These are phyloP conservation scores for Celastrina argiolus DNA, from an alignment of 2,888 invertebrate species.

Conservation along the genomic window DNA sequence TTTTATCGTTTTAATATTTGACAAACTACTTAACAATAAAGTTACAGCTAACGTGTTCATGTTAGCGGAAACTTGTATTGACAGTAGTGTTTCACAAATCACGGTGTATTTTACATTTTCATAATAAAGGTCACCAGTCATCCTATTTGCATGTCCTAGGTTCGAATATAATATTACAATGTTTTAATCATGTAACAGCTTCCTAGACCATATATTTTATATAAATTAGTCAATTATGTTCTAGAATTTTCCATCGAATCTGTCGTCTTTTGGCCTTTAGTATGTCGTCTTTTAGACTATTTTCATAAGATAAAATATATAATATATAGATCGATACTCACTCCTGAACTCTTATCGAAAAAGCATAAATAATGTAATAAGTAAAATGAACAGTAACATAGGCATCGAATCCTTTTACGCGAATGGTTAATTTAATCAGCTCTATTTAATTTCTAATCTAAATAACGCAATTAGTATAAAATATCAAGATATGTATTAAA, in stretches of 20 bases:
- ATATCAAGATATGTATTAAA: not conserved
- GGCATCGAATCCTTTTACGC: too few relatives aligned
- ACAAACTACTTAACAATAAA: not conserved
- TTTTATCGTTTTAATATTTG: too few relatives aligned
- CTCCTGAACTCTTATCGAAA: too few relatives aligned
- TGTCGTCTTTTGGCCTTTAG: not conserved
- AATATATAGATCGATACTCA: too few relatives aligned
- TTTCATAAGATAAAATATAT: too few relatives aligned
- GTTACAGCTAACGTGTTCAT: not conserved
- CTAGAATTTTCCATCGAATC: not conserved
- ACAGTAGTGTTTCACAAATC: not conserved
- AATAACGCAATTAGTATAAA: too few relatives aligned
- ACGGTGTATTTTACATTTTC: not conserved
- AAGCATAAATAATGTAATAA: too few relatives aligned
- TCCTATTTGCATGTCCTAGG: conserved; percentile 3
- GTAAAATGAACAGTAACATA: too few relatives aligned
- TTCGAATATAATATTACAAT: not conserved
- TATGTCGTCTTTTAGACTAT: too few relatives aligned
- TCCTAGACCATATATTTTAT: not conserved
- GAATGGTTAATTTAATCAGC: too few relatives aligned
- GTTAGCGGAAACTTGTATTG: not conserved
- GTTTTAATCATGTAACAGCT: not conserved
- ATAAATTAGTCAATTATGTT: not conserved
- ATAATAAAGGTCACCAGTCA: not conserved
- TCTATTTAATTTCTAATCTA: too few relatives aligned